A percentile compares a stretch with the other conserved stretches of the same genome.
Evolutionary conservation across 1,140 invertebrate genomes (phyloP).

Genomic region (Teleogryllus occipitalis): DNA sequence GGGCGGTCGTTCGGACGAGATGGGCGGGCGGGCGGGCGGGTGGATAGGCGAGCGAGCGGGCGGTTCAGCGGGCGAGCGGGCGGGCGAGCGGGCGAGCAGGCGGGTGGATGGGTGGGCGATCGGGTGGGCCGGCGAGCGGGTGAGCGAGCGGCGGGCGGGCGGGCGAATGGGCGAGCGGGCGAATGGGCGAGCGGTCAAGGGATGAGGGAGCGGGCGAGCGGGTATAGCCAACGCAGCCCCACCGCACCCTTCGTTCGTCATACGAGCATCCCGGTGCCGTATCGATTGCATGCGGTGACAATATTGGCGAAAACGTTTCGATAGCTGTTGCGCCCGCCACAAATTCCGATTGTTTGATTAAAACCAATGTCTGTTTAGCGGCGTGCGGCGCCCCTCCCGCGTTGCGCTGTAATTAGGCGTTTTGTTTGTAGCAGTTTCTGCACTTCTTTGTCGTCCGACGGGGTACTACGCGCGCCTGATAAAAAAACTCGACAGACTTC

Average conservation of each 20-base stretch:
- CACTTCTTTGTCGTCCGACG: neutral
- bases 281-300: constrained; percentile 3
- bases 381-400: too few species aligned
- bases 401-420: neutral
- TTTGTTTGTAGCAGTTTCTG: neutral
- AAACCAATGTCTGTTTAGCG: constrained; percentile 4
- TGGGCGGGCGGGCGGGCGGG: too few species aligned
- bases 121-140: too few species aligned
- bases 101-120: too few species aligned
- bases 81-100: neutral
- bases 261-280: neutral
- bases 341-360: neutral
- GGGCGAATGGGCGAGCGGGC: neutral
- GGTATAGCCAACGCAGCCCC: neutral
- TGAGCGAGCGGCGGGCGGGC: too few species aligned
- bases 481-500: neutral
- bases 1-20: too few species aligned
- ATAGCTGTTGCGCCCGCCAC: neutral
- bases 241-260: neutral
- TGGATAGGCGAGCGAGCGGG: too few species aligned
- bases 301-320: constrained; percentile 4
- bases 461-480: too few species aligned
- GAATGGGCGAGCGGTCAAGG: neutral
- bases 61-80: neutral
- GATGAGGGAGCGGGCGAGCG: too few species aligned